A percentile compares a stretch with the other conserved stretches of the same genome.
phyloP scores from a whole-genome alignment of 1,140 invertebrate genomes.

The Paraescarpia echinospica region DNA sequence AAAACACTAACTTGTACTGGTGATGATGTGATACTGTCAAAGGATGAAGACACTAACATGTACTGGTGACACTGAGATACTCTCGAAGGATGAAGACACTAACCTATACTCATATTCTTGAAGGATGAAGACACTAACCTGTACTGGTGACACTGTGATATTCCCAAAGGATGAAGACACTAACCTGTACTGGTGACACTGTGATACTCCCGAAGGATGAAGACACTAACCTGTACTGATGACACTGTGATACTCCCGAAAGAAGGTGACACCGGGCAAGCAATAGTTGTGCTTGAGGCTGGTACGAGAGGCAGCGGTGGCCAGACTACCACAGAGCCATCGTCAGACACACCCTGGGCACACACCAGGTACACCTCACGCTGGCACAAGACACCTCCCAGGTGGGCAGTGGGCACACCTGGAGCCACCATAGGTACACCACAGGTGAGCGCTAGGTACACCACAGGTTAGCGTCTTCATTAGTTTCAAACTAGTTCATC shows the following conservation, averaged over 20 bases:
- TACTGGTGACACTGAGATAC: background rate
- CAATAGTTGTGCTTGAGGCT: background rate
- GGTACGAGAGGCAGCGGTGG: background rate
- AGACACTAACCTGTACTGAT: slow-evolving; percentile 4
- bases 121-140: background rate
- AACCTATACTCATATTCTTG: background rate
- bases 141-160: background rate
- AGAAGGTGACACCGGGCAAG: background rate
- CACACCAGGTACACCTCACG: background rate
- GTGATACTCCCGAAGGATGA: background rate
- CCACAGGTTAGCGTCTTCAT: background rate
- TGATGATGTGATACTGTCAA: background rate
- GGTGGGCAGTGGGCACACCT: background rate
- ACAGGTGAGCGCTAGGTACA: too few relatives aligned
- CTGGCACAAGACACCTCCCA: background rate
- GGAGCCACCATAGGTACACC: background rate
- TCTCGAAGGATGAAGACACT: background rate
- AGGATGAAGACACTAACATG: background rate
- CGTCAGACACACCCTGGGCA: background rate
- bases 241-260: background rate
- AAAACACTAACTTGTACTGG: background rate
- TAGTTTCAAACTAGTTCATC: background rate
- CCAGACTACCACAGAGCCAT: background rate
- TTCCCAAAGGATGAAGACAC: background rate
- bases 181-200: background rate